Evolutionary conservation across 2,797 vertebrate genomes (phyloP).

Genomic region (Platalea minor): DNA sequence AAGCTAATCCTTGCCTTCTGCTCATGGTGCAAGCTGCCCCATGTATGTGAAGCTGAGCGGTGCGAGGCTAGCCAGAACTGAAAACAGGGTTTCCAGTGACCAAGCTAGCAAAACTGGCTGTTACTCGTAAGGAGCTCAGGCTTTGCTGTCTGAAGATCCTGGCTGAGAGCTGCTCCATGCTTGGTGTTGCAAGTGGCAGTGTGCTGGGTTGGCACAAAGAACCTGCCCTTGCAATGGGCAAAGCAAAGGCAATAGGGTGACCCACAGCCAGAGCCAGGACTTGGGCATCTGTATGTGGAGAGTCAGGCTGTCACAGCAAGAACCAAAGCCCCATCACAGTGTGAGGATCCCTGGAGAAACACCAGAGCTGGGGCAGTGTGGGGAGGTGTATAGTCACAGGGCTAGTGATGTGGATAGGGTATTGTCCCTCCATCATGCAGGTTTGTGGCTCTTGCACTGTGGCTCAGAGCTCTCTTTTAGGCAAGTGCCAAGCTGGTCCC

Average conservation of each 20-base stretch:
- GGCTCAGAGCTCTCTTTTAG: not conserved
- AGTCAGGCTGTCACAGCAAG: not conserved
- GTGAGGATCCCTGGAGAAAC: not conserved
- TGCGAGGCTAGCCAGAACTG: not conserved
- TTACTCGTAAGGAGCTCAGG: not conserved
- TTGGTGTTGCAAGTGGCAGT: rapidly evolving
- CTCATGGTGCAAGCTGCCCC: rapidly evolving
- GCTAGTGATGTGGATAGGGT: not conserved
- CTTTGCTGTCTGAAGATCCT: not conserved
- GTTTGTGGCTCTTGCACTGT: not conserved
- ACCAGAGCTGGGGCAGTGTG: not conserved
- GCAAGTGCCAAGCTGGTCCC: not conserved
- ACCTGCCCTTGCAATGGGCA: not conserved
- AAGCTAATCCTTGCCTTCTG: not conserved
- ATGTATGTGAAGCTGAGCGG: rapidly evolving
- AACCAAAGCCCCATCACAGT: not conserved
- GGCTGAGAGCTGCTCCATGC: not conserved
- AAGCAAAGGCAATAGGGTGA: not conserved
- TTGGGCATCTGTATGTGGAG: not conserved
- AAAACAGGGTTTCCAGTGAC: not conserved
- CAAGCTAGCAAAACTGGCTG: rapidly evolving
- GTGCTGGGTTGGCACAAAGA: rapidly evolving
- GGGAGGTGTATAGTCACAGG: not conserved
- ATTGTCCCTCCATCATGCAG: rapidly evolving
- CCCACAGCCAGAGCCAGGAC: no score